Percentiles rank a stretch among this genome's conserved stretches.
These are phyloP conservation scores for Coptotermes formosanus DNA, from an alignment of 1,140 invertebrate genomes.

Conservation along the genomic window DNA sequence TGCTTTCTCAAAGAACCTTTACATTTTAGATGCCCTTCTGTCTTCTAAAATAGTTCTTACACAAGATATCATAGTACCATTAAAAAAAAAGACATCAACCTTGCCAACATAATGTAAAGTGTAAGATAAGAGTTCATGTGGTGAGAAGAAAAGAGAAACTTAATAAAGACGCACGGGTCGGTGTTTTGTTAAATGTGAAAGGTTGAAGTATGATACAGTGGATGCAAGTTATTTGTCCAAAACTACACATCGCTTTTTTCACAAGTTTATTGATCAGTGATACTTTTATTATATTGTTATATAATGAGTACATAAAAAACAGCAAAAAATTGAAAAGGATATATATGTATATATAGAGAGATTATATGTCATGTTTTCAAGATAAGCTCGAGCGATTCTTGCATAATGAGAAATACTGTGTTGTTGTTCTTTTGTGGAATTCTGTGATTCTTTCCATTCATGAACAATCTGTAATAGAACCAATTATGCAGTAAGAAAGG, in stretches of 20 bases:
- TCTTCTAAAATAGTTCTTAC: neutral
- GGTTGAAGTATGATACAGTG: neutral
- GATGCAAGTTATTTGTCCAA: neutral
- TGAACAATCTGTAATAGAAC: neutral
- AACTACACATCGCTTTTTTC: conserved; percentile 12
- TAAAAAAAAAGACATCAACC: neutral
- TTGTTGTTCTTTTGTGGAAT: neutral
- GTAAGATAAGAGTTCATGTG: neutral
- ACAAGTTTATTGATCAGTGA: conserved; percentile 5
- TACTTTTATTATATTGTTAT: conserved; percentile 18
- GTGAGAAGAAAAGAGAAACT: neutral
- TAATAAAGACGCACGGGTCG: neutral
- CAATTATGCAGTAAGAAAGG: neutral
- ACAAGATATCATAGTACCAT: neutral
- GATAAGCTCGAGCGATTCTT: neutral
- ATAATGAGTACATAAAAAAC: conserved; percentile 16
- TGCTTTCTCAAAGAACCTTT: neutral
- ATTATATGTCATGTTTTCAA: neutral
- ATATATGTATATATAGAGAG: neutral
- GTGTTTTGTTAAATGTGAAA: neutral
- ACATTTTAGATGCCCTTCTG: neutral
- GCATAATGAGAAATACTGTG: conserved; percentile 2
- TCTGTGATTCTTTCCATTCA: conserved; percentile 14
- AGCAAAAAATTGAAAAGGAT: neutral
- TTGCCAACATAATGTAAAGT: neutral